Evolutionary conservation across 2,113 vertebrate species (phyloP), one percentile per base, ranked within the genome.

Genomic region (Sander vitreus): DNA sequence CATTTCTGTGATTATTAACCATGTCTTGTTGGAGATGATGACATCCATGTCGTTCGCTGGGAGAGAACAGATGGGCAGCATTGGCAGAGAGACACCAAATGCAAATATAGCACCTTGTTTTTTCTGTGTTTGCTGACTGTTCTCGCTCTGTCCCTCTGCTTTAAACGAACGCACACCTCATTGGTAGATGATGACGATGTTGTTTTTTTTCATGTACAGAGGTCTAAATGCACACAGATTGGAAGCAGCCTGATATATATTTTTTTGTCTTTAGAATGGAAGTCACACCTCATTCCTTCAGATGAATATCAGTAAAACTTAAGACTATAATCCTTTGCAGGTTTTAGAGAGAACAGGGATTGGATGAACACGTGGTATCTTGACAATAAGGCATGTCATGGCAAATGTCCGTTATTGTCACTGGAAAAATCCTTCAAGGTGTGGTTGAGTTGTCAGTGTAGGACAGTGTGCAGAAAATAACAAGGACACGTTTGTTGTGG

Each of bases 61-160:
- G 50, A 62, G 73, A 71, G 88, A 94, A 92, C 94, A 95, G 94
- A 94, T 95, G 94, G 94, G 78, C 66, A 15, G 71, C 85, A 86
- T 72, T 92, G 88, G 90, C 85, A 85, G 85, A 88, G 85, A 87
- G 87, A 90, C 93, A 93, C 90, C 78, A 70, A 92, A 93, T 91
- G 84, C 91, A 92, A 92, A 93, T 93, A 88, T 94, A 93, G 92
- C 89, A 86, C 93, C 93, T 89, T 90, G 93, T 84, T 90, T 87
- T 91, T 89, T 89, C 78, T 90, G 72, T 84, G 62, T 87, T 88
- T 80, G 80, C 48, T 88, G 78, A 83, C 83, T 88, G 84, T 94
- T 93, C 91, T 82, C 84, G 81, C 89, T 81, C 80, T 79, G 86
- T 73, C 73, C 72, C 92, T 88, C 77, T 76, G 78, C 86, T 91